Base-by-base conservation (phyloP, 2,888 invertebrate species). In the Eupithecia dodoneata region DNA sequence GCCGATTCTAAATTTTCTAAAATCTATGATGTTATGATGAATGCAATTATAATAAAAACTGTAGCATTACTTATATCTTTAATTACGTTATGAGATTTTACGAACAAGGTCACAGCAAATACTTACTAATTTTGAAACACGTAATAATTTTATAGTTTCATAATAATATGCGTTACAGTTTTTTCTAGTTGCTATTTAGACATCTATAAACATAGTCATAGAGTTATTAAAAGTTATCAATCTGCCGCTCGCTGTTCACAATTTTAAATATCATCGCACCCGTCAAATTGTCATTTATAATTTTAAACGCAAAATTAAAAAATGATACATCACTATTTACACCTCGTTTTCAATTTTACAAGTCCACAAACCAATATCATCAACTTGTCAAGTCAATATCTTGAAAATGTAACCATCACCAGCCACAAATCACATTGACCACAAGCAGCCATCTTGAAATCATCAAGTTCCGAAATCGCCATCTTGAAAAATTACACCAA, bases 341-440 rank as follows among this genome's bases (percentile, higher is more conserved):
- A 63, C 63, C 10, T 63, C 30, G 0, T 63, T 63, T 30, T 12
- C 9, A 59, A 55, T 18, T 10, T 59, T 12, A 67, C 44, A 67
- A 67, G 9, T 44, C n/a, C 45, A 47, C 47, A 18, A 47, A n/a
- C 47, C 9, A 3, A 18, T 13, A 69, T 69, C 3, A 47, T 69
- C 18, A 12, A 49, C 15, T 42, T 15, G 49, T 47, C 47, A 70
- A 70, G 47, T 70, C 70, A 9, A 13, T 47, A 49, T 70, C 47
- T 70, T 70, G 70, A 18, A 70, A 49, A 70, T 47, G 12, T 18
- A 47, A 70, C 70, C 44, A 67, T n/a, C 67, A 44, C 67, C 9
- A 69, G 18, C 45, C 67, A 69, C 15, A 42, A 66, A 66, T 41
- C 41, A 42, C 42, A 3, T 13, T n/a, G 7, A 18, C 6, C 6